Base-by-base conservation (phyloP, 2,888 invertebrate species). In the Molanna angustata region DNA sequence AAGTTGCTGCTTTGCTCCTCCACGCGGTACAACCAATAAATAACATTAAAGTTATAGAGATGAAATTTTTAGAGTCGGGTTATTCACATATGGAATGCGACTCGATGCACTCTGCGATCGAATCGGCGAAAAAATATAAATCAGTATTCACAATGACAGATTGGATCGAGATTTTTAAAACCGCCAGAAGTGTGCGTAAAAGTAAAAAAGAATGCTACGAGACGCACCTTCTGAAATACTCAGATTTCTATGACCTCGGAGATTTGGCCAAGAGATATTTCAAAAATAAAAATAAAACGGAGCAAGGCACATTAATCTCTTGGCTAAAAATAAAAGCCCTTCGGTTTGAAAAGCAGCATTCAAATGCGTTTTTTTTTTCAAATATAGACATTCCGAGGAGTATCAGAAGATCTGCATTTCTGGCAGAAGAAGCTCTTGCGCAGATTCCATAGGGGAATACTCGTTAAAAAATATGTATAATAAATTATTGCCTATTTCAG, bases 11-110 rank as follows among this genome's bases (percentile, higher is more conserved):
- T 14, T 6, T n/a, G 18, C 22, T 46, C 4, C 32, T 47, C 16
- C 17, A 18, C 4, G 33, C 32, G 6, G 32, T 45, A 11, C 13
- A 44, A 33, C 32, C 16, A 4, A n/a, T n/a, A n/a, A n/a, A n/a
- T n/a, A n/a, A n/a, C n/a, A n/a, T 39, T 18, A 39, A 14, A 6
- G 3, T 6, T 16, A 18, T 39, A 17, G 45, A 33, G 9, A 4
- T 31, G 6, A 47, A 47, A 39, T 47, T 37, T 21, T 16, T 41
- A 35, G 41, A 49, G 18, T 49, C 40, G 4, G 49, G 49, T 13
- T 41, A 49, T 21, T 49, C 49, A 2, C 19, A 49, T 2, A 49
- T 49, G 49, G 49, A 49, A 39, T 40, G 40, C 27, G 49, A 49
- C 31, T 27, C 27, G 1, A 21, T 49, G 40, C 49, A 49, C 41